phyloP scores from a whole-genome alignment of 2,888 invertebrate species.

The Siphonodentalium dalli region DNA sequence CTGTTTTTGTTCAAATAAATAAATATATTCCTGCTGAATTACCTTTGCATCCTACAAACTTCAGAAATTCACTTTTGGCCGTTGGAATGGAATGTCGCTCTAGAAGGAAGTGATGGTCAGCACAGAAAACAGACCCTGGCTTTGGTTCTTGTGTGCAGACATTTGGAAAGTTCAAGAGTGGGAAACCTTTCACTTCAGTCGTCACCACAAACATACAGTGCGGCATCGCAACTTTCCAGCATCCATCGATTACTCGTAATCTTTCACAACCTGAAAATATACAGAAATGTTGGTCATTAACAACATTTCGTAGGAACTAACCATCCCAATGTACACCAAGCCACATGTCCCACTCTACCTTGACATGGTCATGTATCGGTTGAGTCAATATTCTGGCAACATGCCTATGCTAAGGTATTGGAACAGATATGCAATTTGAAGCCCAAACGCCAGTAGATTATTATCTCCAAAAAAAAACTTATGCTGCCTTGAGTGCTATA shows the following conservation, averaged over 20 bases:
- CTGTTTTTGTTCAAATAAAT: too few relatives aligned
- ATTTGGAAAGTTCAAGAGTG: conserved; percentile 7
- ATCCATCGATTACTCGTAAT: conserved; percentile 7
- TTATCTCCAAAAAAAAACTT: too few relatives aligned
- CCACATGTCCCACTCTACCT: too few relatives aligned
- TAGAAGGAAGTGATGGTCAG: conserved; percentile 2
- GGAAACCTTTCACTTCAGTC: conserved; percentile 7
- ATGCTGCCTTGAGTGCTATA: too few relatives aligned
- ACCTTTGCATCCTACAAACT: conserved; percentile 6
- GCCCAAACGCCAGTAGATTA: too few relatives aligned
- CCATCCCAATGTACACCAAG: too few relatives aligned
- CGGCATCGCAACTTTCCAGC: conserved; percentile 11
- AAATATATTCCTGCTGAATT: neutral
- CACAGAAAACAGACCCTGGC: conserved; percentile 10
- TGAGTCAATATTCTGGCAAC: too few relatives aligned
- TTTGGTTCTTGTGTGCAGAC: conserved; percentile 2
- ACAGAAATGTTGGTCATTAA: too few relatives aligned
- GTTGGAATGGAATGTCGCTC: conserved; percentile 1
- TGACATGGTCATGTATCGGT: too few relatives aligned
- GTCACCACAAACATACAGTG: conserved; percentile 11
- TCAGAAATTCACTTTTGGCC: conserved; percentile 8
- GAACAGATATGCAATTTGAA: too few relatives aligned
- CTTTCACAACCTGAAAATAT: conserved; percentile 9
- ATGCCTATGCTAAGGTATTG: too few relatives aligned
- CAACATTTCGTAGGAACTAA: too few relatives aligned